A percentile compares a stretch with the other conserved stretches of the same genome.
Conservation (phyloP, 2,888 invertebrate genomes). For the Nebria brevicollis region DNA sequence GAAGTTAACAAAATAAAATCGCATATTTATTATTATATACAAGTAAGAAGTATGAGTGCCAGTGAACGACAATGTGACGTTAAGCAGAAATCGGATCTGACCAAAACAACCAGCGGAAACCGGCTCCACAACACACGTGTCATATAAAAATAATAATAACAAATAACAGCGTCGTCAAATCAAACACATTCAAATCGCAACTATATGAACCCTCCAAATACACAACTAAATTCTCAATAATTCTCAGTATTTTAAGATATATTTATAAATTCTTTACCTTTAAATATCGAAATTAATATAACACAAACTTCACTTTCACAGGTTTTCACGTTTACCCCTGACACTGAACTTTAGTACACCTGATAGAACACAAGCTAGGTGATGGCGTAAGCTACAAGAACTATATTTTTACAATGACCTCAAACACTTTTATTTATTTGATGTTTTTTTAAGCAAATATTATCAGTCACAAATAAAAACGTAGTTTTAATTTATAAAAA, state of each 20-base stretch:
- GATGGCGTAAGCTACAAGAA: slow-evolving; percentile 40
- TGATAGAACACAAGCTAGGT: slow-evolving; percentile 18
- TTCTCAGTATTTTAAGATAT: slow-evolving; percentile 6
- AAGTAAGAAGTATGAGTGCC: slow-evolving; percentile 29
- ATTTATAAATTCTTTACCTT: slow-evolving; percentile 26
- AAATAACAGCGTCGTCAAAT: background rate
- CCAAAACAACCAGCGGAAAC: slow-evolving; percentile 34
- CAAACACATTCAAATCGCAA: background rate
- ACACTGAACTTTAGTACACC: slow-evolving; percentile 45
- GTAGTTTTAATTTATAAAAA: background rate
- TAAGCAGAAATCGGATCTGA: slow-evolving; percentile 39
- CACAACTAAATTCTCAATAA: background rate
- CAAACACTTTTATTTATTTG: too few relatives aligned
- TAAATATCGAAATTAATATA: slow-evolving; percentile 24
- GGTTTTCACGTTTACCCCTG: slow-evolving; percentile 42
- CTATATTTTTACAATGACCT: slow-evolving; percentile 6
- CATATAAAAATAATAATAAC: slow-evolving; percentile 19
- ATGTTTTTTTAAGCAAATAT: background rate
- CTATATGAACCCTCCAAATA: background rate
- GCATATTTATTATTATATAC: slow-evolving; percentile 22
- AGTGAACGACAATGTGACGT: slow-evolving; percentile 26
- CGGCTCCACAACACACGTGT: slow-evolving; percentile 32
- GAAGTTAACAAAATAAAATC: slow-evolving; percentile 23
- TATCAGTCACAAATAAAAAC: slow-evolving; percentile 13
- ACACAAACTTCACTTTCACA: slow-evolving; percentile 44